Percentiles rank a stretch among this genome's conserved stretches.
Evolutionary conservation across 2,888 invertebrate species (phyloP).

Genomic region (Rhimphoctona megacephalus): DNA sequence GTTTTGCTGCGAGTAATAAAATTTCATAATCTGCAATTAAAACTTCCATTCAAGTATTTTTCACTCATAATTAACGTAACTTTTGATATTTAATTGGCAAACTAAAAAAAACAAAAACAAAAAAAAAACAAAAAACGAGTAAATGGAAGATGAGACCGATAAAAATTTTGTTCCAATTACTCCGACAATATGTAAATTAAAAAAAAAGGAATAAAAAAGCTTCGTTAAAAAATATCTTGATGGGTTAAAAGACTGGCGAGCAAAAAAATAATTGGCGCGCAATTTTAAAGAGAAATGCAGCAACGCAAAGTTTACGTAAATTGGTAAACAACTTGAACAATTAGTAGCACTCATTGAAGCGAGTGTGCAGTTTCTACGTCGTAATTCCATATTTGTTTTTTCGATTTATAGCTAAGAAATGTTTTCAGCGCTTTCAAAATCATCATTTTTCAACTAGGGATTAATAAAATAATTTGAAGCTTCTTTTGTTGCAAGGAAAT

Average conservation of each 20-base stretch:
- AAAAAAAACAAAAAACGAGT: not conserved
- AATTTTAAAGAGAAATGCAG: not conserved
- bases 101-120: not conserved
- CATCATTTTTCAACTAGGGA: no score
- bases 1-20: not conserved
- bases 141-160: not conserved
- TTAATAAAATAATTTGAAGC: no score
- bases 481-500: not conserved
- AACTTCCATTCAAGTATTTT: not conserved
- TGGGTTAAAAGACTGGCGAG: no score
- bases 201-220: not conserved
- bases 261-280: not conserved
- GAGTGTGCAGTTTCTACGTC: not conserved
- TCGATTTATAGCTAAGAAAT: not conserved
- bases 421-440: not conserved
- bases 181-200: not conserved
- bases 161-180: not conserved
- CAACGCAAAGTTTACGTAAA: not conserved
- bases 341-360: not conserved
- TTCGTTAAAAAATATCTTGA: no score
- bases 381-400: not conserved
- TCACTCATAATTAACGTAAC: not conserved
- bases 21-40: not conserved
- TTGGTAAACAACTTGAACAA: not conserved
- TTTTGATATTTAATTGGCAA: not conserved